Base-by-base conservation (phyloP, 2,888 invertebrate species). In the Cryptosula pallasiana region DNA sequence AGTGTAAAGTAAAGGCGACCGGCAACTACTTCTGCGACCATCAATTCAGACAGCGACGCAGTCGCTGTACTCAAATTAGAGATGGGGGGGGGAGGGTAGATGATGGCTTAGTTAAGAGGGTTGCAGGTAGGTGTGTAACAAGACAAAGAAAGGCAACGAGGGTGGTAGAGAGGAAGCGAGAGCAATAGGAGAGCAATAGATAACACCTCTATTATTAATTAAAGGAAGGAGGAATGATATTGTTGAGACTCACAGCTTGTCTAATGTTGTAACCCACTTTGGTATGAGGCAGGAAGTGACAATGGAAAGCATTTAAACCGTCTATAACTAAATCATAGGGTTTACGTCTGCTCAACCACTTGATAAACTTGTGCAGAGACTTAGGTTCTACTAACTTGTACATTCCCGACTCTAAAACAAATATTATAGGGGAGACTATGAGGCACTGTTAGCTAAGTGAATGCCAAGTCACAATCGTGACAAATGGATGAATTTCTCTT, bases 321-420 rank as follows among this genome's bases (percentile, higher is more conserved):
- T 63, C 63, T 3, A 63, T 63, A 32, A 63, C 63, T 32, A 63
- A 63, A 32, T 63, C 63, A 34, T 63, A 63, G 5, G 63, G 63
- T 25, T 20, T 2, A 13, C 32, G 27, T 5, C 32, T 2, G 29
- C 32, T n/a, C 27, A 63, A 13, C 63, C 63, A 63, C 2, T 20
- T 13, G 34, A 63, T 13, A n/a, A 63, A 63, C 63, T 3, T 32
- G 2, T 2, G 1, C 3, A 63, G 5, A 63, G 29, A 9, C 32
- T 5, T 9, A 32, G 63, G 63, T 27, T 63, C 63, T n/a, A 5
- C 57, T 5, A 57, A n/a, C 16, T 57, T 13, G 25, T n/a, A 57
- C 57, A 57, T 5, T 5, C 57, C 57, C 23, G 16, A 13, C 57
- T 57, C 57, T 57, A 25, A 13, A 57, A 23, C 57, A 57, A 23